phyloP scores from a whole-genome alignment of 2,888 invertebrate species.

The Merodon equestris region DNA sequence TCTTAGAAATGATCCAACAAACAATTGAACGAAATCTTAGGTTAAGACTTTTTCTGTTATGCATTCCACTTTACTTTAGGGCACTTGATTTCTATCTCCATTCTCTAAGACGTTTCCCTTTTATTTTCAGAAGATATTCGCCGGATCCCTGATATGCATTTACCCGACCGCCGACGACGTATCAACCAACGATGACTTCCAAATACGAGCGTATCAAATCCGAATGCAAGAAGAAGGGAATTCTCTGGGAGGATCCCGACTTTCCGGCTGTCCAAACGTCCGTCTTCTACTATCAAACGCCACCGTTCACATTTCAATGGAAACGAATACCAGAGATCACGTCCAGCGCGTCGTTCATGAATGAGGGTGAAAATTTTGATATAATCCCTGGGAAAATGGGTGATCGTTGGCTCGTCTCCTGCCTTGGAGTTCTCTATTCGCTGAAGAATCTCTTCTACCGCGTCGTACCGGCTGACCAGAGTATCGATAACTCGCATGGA shows the following conservation, averaged over 20 bases:
- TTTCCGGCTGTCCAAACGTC: constrained; percentile 93
- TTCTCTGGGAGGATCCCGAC: constrained; percentile 94
- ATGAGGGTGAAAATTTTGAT: constrained; percentile 85
- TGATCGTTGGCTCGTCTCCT: constrained; percentile 94
- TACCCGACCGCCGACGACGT: constrained; percentile 7
- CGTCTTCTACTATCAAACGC: constrained; percentile 95
- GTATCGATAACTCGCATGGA: constrained; percentile 86
- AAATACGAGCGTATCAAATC: constrained; percentile 89
- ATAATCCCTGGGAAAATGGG: constrained; percentile 93
- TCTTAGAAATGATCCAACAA: no score
- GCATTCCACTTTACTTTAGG: no score
- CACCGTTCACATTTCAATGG: constrained; percentile 96
- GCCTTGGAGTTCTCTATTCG: constrained; percentile 90
- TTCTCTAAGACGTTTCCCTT: not conserved
- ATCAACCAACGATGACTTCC: constrained; percentile 75
- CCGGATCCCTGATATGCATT: constrained; percentile 49
- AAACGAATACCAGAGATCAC: constrained; percentile 88
- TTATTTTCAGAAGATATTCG: constrained; percentile 11
- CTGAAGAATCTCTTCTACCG: constrained; percentile 93
- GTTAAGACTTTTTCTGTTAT: no score
- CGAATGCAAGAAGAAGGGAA: constrained; percentile 87
- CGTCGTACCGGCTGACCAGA: constrained; percentile 94
- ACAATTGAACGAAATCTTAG: no score
- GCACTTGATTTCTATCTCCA: no score
- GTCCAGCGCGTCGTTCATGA: constrained; percentile 80